Conservation (phyloP, 2,113 vertebrate species). For the Gambusia affinis region DNA sequence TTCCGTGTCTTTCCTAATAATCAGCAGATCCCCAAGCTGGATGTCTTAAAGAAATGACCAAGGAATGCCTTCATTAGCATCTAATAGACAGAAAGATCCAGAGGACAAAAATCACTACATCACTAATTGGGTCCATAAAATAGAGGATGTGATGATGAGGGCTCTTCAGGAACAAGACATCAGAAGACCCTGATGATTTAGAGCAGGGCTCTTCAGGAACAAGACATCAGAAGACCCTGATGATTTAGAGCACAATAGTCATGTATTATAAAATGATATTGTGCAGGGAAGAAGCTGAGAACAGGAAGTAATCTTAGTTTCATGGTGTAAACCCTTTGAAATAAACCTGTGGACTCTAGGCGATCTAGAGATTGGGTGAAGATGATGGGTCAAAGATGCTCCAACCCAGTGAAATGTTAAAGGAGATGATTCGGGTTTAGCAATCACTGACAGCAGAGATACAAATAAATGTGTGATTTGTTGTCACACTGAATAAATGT, state of each 20-base stretch:
- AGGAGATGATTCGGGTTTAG: too few species aligned
- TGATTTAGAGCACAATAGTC: slow-evolving; percentile 24
- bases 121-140: slow-evolving; percentile 94
- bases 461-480: too few species aligned
- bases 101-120: slow-evolving; percentile 88
- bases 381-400: too few species aligned
- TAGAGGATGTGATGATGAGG: slow-evolving; percentile 73
- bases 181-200: slow-evolving; percentile 65
- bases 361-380: too few species aligned
- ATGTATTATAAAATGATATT: neutral
- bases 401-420: too few species aligned
- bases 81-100: slow-evolving; percentile 85
- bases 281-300: neutral
- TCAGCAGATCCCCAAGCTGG: slow-evolving; percentile 48
- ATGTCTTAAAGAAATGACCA: slow-evolving; percentile 83
- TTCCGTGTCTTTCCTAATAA: slow-evolving; percentile 37
- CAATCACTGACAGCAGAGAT: too few species aligned
- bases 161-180: slow-evolving; percentile 83
- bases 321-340: too few species aligned
- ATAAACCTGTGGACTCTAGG: too few species aligned
- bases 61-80: slow-evolving; percentile 94
- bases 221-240: slow-evolving; percentile 72
- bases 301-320: neutral
- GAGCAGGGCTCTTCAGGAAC: slow-evolving; percentile 81
- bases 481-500: too few species aligned